phyloP scores from a whole-genome alignment of 2,888 invertebrate genomes.

The Drosophila affinis region DNA sequence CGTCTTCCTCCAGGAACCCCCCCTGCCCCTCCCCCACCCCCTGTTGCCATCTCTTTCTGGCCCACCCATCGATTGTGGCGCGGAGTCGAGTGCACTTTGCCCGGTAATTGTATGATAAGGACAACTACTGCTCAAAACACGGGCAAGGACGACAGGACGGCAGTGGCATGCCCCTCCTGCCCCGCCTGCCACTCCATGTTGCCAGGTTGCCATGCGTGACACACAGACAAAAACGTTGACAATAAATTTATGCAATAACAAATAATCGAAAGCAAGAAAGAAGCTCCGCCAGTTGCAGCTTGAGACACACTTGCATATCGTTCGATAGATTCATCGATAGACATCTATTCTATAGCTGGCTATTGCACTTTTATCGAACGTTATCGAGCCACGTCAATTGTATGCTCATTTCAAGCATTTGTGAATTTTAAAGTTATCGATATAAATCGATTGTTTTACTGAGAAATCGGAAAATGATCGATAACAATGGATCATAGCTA shows the following conservation, averaged over 20 bases:
- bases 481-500: too few species aligned
- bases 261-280: slow-evolving; percentile 22
- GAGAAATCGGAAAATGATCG: too few species aligned
- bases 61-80: background rate
- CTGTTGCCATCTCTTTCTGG: slow-evolving; percentile 1
- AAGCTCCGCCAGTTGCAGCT: background rate
- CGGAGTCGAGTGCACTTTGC: slow-evolving; percentile 3
- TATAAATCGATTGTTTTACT: too few species aligned
- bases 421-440: too few species aligned
- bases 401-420: too few species aligned
- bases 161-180: slow-evolving; percentile 20
- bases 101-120: slow-evolving; percentile 32
- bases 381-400: too few species aligned
- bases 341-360: too few species aligned
- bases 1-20: slow-evolving; percentile 2
- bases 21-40: background rate
- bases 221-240: slow-evolving; percentile 50
- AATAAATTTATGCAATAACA: slow-evolving; percentile 67
- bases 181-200: slow-evolving; percentile 27
- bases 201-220: slow-evolving; percentile 65
- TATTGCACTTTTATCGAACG: too few species aligned
- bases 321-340: too few species aligned
- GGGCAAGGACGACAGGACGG: slow-evolving; percentile 30
- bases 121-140: slow-evolving; percentile 31
- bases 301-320: too few species aligned